phyloP scores from a whole-genome alignment of 2,888 invertebrate species.

The Eucera pruinosa region DNA sequence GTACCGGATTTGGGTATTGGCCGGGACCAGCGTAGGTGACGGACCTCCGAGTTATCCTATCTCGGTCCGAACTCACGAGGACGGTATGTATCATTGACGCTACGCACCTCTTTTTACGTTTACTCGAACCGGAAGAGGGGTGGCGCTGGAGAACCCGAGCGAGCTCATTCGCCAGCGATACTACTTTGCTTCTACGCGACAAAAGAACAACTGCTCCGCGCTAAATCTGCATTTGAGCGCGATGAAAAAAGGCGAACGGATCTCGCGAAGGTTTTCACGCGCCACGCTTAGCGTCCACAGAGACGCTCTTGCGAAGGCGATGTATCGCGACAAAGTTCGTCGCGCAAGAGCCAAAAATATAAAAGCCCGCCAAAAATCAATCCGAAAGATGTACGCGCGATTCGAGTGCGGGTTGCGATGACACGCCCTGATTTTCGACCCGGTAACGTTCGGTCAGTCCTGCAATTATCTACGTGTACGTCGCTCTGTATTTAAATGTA shows the following conservation, averaged over 20 bases:
- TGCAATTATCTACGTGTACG: slow-evolving; percentile 50
- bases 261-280: slow-evolving; percentile 53
- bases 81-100: slow-evolving; percentile 92
- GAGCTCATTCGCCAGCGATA: neutral
- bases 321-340: slow-evolving; percentile 64
- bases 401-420: slow-evolving; percentile 76
- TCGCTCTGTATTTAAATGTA: slow-evolving; percentile 67
- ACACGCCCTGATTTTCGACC: slow-evolving; percentile 61
- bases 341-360: slow-evolving; percentile 83
- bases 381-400: slow-evolving; percentile 69
- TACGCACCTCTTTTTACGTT: slow-evolving; percentile 71
- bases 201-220: too few relatives aligned
- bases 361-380: slow-evolving; percentile 84
- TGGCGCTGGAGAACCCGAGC: slow-evolving; percentile 63
- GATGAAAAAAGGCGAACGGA: too few relatives aligned
- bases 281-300: slow-evolving; percentile 64
- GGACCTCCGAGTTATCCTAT: slow-evolving; percentile 97
- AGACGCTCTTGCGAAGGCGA: slow-evolving; percentile 69
- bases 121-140: slow-evolving; percentile 61
- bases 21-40: slow-evolving; percentile 98
- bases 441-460: slow-evolving; percentile 39
- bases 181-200: too few relatives aligned
- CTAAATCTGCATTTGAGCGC: too few relatives aligned
- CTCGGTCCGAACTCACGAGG: slow-evolving; percentile 97
- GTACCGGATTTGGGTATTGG: slow-evolving; percentile 98